Evolutionary conservation across 2,113 vertebrate genomes (phyloP).

Genomic region (Dryoscopus gambensis): DNA sequence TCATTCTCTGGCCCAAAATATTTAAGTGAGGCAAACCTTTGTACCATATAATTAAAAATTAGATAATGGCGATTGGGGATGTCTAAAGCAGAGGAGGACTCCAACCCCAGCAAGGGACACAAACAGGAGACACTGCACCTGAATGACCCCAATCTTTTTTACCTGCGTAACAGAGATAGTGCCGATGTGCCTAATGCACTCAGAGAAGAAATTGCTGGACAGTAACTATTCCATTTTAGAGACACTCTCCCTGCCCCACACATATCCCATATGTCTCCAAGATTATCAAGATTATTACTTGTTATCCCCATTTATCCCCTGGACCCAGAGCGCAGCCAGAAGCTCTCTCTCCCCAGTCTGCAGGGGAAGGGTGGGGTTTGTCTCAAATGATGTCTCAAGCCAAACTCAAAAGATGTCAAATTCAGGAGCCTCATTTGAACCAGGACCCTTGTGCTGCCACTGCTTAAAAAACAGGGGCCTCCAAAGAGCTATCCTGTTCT

Average conservation of each 20-base stretch:
- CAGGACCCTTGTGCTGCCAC: neutral
- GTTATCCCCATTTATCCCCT: no score
- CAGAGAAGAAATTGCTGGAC: neutral
- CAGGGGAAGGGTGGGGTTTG: neutral
- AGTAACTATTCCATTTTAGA: neutral
- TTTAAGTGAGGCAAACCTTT: neutral
- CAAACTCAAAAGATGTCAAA: neutral
- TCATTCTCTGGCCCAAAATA: neutral
- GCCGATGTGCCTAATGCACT: neutral
- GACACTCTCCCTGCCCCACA: neutral
- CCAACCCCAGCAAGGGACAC: neutral
- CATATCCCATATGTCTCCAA: accelerated
- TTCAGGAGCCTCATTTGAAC: neutral
- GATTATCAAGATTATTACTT: neutral
- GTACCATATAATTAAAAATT: neutral
- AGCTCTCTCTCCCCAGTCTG: neutral
- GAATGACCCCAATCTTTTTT: neutral
- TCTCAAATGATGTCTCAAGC: neutral
- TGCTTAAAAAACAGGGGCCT: neutral
- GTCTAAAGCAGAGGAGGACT: neutral
- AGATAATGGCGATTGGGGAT: neutral
- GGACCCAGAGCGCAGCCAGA: neutral
- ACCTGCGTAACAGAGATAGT: accelerated
- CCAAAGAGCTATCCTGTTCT: neutral
- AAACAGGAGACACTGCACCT: neutral